Evolutionary conservation across 2,113 vertebrate species (phyloP).

Genomic region (Cacatua alba): DNA sequence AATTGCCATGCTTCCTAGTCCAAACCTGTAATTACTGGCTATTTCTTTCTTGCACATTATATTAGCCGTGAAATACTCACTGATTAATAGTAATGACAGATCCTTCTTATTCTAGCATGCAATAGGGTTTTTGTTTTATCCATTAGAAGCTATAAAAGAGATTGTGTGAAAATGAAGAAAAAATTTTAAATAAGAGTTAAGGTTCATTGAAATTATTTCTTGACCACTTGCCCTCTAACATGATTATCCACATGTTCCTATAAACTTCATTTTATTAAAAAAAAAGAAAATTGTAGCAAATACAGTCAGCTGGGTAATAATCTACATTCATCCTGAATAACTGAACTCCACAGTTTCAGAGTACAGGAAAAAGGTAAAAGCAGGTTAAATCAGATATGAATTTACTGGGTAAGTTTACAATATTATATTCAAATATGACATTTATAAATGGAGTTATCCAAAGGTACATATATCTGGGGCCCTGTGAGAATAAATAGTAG

Average conservation of each 20-base stretch:
- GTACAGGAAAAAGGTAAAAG: background rate
- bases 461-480: background rate
- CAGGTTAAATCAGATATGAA: background rate
- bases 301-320: background rate
- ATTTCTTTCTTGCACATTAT: background rate
- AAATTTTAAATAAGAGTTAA: background rate
- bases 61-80: background rate
- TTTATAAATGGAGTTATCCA: conserved; percentile 6
- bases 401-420: background rate
- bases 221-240: conserved; percentile 8
- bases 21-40: background rate
- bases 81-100: background rate
- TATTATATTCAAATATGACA: background rate
- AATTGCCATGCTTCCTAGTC: background rate
- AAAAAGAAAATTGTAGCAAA: background rate
- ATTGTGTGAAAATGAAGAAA: background rate
- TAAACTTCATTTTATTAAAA: background rate
- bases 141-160: background rate
- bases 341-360: background rate
- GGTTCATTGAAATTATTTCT: conserved; percentile 28
- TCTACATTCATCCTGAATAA: background rate
- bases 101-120: background rate
- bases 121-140: background rate
- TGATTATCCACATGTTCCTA: background rate
- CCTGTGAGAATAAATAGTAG: background rate